phyloP scores from a whole-genome alignment of 1,140 invertebrate species.

The Laodelphax striatellus region DNA sequence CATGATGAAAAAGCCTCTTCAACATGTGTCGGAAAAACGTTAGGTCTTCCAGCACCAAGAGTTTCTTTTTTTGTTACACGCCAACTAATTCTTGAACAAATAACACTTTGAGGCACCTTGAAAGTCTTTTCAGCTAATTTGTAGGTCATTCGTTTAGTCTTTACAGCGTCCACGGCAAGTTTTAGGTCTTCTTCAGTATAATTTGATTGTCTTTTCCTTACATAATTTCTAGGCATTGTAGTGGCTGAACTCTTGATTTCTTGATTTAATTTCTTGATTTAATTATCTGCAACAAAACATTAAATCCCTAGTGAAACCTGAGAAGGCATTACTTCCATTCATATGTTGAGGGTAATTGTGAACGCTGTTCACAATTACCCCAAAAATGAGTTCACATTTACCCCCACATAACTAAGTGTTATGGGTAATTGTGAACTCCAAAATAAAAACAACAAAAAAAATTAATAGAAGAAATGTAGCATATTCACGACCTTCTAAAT shows the following conservation, averaged over 20 bases:
- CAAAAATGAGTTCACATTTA: background rate
- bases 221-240: background rate
- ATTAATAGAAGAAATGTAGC: background rate
- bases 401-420: background rate
- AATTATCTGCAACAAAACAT: too few relatives aligned
- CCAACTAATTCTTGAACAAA: constrained; percentile 19
- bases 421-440: too few relatives aligned
- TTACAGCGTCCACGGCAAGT: constrained; percentile 18
- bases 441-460: too few relatives aligned
- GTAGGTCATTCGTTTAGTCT: constrained; percentile 17
- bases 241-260: too few relatives aligned
- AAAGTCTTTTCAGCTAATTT: too few relatives aligned
- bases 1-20: constrained; percentile 23
- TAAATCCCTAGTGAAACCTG: too few relatives aligned
- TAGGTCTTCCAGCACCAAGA: constrained; percentile 20
- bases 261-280: too few relatives aligned
- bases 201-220: background rate
- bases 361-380: background rate
- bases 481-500: background rate
- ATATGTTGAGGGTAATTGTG: too few relatives aligned
- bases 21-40: constrained; percentile 19
- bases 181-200: constrained; percentile 20
- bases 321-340: too few relatives aligned
- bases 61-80: constrained; percentile 19
- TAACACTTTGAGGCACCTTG: constrained; percentile 15